Evolutionary conservation across 1,140 invertebrate species (phyloP), one percentile per base, ranked within the genome.

Genomic region (Hydropsyche tenuis): DNA sequence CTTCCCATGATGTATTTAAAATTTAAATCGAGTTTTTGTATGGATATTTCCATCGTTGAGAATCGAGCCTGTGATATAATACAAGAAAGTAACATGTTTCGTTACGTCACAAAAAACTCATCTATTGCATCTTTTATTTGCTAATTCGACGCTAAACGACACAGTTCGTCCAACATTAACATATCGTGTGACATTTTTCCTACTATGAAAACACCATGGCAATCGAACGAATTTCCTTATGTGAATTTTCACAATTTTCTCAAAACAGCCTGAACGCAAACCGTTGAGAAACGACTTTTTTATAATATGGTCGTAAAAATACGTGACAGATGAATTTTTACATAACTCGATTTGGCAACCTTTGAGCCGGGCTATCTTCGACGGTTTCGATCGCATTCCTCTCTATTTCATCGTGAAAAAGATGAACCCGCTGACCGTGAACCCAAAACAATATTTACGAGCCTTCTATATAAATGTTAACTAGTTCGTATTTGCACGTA

Each of bases 391-490:
- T 65, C 63, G 63, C n/a, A 65, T 65, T 65, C 63, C 43, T 46
- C 30, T 43, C 30, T 43, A 65, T 65, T 65, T 65, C 63, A 65
- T 22, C 16, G 16, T 14, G 20, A 18, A 30, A 65, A 23, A 25
- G 65, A 23, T 48, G 65, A 46, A 68, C 65, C 45, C 9, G 65
- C 23, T 23, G 65, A 43, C 65, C 65, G 23, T 68, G 65, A 68
- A 68, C 65, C 42, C 45, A 68, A 68, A 68, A 68, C 30, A 60
- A 60, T 60, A 60, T 60, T 60, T 60, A 60, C 23, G 20, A 27
- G 56, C 23, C 56, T 60, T 60, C 56, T 60, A 22, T 22, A 60
- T 23, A 60, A 60, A 60, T 60, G 56, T 23, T 60, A 60, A 60
- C 56, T 23, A 60, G 56, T 60, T 37, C 56, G 5, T 60, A 60